Percentiles rank a stretch among this genome's conserved stretches.
Conservation (phyloP, 2,888 invertebrate species). For the Rhagium mordax region DNA sequence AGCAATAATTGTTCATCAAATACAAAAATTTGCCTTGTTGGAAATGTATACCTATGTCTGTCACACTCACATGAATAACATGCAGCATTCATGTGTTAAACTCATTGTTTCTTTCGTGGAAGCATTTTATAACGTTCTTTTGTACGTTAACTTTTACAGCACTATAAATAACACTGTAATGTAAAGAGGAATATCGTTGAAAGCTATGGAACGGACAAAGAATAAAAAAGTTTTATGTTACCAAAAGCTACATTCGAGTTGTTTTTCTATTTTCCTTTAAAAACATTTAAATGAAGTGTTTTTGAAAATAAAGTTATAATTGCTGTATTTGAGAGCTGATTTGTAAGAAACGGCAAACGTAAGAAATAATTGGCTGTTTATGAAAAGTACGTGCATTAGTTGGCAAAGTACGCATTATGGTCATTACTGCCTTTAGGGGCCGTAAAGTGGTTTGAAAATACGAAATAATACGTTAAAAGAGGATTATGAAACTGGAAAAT, state of each 20-base stretch:
- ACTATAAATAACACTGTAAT: not conserved
- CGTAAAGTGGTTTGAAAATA: not conserved
- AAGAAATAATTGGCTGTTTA: not conserved
- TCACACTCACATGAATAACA: not conserved
- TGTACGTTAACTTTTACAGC: not conserved
- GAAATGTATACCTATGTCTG: not conserved
- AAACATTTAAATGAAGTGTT: not conserved
- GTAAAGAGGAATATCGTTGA: not conserved
- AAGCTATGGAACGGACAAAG: not conserved
- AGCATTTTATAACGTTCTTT: not conserved
- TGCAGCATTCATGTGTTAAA: not conserved
- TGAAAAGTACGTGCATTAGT: not conserved
- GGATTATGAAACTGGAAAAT: too few relatives aligned
- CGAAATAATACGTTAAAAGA: not conserved
- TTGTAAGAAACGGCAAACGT: not conserved
- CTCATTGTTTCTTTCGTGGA: not conserved
- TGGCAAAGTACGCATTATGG: not conserved
- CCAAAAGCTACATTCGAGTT: not conserved
- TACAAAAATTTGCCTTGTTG: not conserved
- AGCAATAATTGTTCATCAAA: too few relatives aligned
- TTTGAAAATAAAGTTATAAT: slow-evolving; percentile 11
- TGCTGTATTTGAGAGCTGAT: not conserved
- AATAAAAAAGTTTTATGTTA: not conserved
- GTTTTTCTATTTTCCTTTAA: not conserved
- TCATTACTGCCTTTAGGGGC: not conserved